phyloP scores from a whole-genome alignment of 2,888 invertebrate genomes.

The Caenorhabditis zanzibari region DNA sequence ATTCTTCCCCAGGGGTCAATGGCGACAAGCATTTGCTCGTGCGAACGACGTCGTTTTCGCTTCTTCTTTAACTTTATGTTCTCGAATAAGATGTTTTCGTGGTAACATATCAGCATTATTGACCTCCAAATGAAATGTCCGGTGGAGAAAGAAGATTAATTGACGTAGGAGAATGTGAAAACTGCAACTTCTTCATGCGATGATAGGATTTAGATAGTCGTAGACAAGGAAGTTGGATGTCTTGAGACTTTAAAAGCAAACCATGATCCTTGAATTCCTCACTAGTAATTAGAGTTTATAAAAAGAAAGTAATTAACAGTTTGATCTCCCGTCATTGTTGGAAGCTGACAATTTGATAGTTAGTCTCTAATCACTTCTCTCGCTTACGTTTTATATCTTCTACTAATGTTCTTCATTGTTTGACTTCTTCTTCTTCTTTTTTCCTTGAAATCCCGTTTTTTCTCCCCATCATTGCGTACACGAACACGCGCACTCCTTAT shows the following conservation, averaged over 20 bases:
- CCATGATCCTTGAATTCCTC: no score
- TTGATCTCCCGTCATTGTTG: conserved; percentile 19
- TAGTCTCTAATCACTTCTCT: conserved; percentile 3
- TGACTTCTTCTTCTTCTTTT: conserved; percentile 19
- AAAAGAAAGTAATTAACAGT: no score
- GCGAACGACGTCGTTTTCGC: conserved; percentile 36
- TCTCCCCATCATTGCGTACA: not conserved
- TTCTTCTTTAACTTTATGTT: not conserved
- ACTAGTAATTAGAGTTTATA: no score
- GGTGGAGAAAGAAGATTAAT: conserved; percentile 23
- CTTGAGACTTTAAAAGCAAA: no score
- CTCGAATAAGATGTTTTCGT: conserved; percentile 22
- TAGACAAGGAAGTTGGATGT: no score
- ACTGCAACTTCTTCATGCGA: conserved; percentile 12
- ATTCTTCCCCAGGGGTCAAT: conserved; percentile 43
- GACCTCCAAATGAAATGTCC: conserved; percentile 42
- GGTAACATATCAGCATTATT: conserved; percentile 23
- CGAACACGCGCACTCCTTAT: conserved; percentile 31
- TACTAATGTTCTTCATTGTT: conserved; percentile 35
- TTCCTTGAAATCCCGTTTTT: conserved; percentile 38
- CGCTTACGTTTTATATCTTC: conserved; percentile 14
- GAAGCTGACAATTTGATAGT: conserved; percentile 44
- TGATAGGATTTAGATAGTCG: not conserved
- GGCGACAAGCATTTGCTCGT: conserved; percentile 43
- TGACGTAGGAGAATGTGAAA: not conserved